Evolutionary conservation across 1,140 invertebrate species (phyloP).

Genomic region (Panagrolaimus sp.): DNA sequence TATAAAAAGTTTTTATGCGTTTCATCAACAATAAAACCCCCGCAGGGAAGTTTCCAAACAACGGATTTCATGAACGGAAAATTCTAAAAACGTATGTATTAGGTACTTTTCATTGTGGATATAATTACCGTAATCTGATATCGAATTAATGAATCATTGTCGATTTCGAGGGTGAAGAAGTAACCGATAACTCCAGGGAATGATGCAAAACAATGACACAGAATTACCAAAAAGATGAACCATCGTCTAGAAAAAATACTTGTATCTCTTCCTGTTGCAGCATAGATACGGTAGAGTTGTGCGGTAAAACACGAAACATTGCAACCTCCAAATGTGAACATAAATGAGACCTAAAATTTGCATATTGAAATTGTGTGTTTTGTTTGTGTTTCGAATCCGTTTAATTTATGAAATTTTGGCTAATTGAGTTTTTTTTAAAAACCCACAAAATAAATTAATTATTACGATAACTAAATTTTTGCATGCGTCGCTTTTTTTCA

Average conservation of each 20-base stretch:
- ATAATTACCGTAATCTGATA: no score
- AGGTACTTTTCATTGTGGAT: not conserved
- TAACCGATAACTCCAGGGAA: not conserved
- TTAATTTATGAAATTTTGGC: no score
- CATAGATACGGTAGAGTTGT: not conserved
- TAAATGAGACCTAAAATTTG: conserved; percentile 1
- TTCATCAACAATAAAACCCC: conserved; percentile 6
- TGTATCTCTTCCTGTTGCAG: not conserved
- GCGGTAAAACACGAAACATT: not conserved
- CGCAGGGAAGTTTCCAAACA: not conserved
- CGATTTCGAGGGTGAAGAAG: not conserved
- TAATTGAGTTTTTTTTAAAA: no score
- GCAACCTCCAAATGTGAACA: not conserved
- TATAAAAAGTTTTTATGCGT: not conserved
- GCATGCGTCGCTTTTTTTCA: not conserved
- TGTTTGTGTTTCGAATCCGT: no score
- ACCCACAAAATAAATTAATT: no score
- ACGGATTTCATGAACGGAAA: conserved; percentile 2
- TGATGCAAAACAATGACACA: not conserved
- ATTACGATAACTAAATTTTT: no score
- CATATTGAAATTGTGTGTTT: not conserved
- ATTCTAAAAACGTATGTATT: not conserved
- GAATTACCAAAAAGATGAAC: not conserved
- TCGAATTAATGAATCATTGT: not conserved
- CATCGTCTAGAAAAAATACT: not conserved